Evolutionary conservation across 2,888 invertebrate genomes (phyloP).

Genomic region (Escarpia spicata): DNA sequence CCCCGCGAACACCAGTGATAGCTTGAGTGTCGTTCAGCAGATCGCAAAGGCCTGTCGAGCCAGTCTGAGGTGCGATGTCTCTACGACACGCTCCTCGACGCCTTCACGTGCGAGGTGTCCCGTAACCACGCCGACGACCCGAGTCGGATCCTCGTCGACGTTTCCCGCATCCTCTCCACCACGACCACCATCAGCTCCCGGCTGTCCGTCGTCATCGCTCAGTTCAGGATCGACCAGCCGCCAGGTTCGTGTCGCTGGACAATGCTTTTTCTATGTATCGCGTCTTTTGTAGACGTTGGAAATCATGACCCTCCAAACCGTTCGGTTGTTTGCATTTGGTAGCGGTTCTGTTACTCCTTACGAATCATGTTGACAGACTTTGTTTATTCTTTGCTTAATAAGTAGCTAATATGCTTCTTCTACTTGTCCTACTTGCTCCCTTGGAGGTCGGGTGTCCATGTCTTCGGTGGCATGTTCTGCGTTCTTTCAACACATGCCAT

Average conservation of each 20-base stretch:
- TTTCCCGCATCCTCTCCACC: constrained; percentile 49
- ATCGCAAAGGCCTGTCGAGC: constrained; percentile 41
- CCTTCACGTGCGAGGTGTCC: constrained; percentile 45
- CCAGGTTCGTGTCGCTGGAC: constrained; percentile 35
- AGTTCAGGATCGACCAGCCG: constrained; percentile 40
- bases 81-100: constrained; percentile 50
- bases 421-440: no score
- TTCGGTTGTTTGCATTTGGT: no score
- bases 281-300: no score
- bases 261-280: no score
- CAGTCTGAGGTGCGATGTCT: constrained; percentile 41
- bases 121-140: constrained; percentile 44
- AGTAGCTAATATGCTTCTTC: no score
- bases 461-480: no score
- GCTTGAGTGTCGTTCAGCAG: constrained; percentile 38
- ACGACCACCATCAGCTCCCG: constrained; percentile 45
- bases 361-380: no score
- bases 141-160: constrained; percentile 46
- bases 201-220: constrained; percentile 46
- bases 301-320: no score
- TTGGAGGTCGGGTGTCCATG: no score
- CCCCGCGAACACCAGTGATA: neutral
- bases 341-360: no score
- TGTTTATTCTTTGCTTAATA: no score
- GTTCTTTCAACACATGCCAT: no score